phyloP scores from a whole-genome alignment of 1,140 invertebrate species.

The Micrasema longulum region DNA sequence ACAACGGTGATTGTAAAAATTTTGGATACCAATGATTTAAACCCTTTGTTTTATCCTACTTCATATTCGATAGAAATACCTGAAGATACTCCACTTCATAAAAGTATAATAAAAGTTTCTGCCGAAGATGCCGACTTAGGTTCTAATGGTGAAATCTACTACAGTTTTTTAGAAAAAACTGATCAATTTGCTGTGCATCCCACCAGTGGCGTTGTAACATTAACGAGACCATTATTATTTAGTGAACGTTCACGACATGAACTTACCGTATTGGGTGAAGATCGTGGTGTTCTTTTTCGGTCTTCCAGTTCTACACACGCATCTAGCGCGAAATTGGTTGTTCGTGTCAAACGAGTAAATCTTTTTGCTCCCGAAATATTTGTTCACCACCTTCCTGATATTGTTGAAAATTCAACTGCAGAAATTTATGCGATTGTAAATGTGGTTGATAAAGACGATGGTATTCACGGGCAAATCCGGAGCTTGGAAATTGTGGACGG shows the following conservation, averaged over 20 bases:
- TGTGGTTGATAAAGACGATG: slow-evolving; percentile 85
- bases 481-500: slow-evolving; percentile 89
- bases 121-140: slow-evolving; percentile 96
- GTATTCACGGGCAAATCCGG: slow-evolving; percentile 85
- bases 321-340: slow-evolving; percentile 79
- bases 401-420: slow-evolving; percentile 86
- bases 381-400: slow-evolving; percentile 81
- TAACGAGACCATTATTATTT: slow-evolving; percentile 83
- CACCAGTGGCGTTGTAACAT: slow-evolving; percentile 87
- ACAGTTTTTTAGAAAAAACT: slow-evolving; percentile 87
- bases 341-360: slow-evolving; percentile 88
- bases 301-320: slow-evolving; percentile 71
- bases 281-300: slow-evolving; percentile 79
- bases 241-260: slow-evolving; percentile 78
- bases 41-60: slow-evolving; percentile 89
- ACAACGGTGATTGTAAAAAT: slow-evolving; percentile 84
- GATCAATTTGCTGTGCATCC: slow-evolving; percentile 93
- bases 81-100: slow-evolving; percentile 89
- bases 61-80: slow-evolving; percentile 89
- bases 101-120: slow-evolving; percentile 79
- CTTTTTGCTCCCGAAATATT: slow-evolving; percentile 86
- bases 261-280: slow-evolving; percentile 84
- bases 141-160: slow-evolving; percentile 95
- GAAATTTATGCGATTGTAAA: slow-evolving; percentile 92
- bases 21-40: slow-evolving; percentile 91